Evolutionary conservation across 2,888 invertebrate species (phyloP), one percentile per base, ranked within the genome.

Genomic region (Portevinia maculata): DNA sequence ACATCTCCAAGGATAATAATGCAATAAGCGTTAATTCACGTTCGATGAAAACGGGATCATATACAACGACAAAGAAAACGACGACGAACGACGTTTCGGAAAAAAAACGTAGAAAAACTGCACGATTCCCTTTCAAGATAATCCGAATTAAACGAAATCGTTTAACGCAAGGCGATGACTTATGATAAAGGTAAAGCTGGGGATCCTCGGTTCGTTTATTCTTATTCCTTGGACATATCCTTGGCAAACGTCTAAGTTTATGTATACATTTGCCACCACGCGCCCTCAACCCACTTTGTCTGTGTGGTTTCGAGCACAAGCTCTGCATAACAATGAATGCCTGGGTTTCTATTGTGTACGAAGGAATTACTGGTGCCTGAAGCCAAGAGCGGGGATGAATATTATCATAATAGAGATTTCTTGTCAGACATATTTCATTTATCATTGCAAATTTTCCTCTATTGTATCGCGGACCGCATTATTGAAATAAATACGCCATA

Each of bases 21-120:
- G 81, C 81, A 75, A 81, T 81, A 81, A 81, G 81, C 81, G 81
- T 81, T 81, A 81, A 81, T 81, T 81, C 76, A 81, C 75, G 81
- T 81, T 81, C 70, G 70, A 64, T 62, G 74, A 52, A 50, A 79
- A 69, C 46, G 74, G 69, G 79, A 79, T 74, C 62, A 48, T 41
- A 44, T 24, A 52, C 55, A 19, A 41, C 21, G 21, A 28, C 28
- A 55, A 70, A 52, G 41, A 59, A 70, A 76, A 60, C 48, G 60
- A 7, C 64, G 13, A 34, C 37, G 21, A 4, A 15, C 48, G 17
- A 28, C 28, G 30, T 13, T 24, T 48, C 21, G 28, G 13, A 13
- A 39, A 44, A 34, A 67, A 67, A 52, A 57, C 79, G 74, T 62
- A 44, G 62, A 34, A 70, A 70, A 70, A 81, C 70, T 75, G 64